Evolutionary conservation across 2,797 vertebrate genomes (phyloP), one percentile per base, ranked within the genome.

Genomic region (Nothura maculosa): DNA sequence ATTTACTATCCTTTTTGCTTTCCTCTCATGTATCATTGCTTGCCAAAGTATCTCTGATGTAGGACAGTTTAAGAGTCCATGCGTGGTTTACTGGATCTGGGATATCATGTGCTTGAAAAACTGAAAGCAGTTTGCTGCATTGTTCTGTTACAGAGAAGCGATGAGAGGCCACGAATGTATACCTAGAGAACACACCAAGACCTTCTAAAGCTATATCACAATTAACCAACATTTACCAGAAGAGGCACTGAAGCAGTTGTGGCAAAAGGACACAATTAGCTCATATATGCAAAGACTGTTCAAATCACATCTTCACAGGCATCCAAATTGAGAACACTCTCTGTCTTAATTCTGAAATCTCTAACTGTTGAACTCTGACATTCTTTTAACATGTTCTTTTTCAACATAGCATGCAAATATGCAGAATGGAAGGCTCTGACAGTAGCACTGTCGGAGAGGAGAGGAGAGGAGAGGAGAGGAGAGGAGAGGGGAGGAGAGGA

Each of bases 351-450:
- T 91, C 43, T 94, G 61, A 91, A 81, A 77, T 91, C 58, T 17
- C 42, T 87, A 78, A 64, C 47, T 93, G 93, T 60, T n/a, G 73
- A 94, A 95, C 87, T 94, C 74, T 89, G 92, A 68, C 68, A 92
- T 82, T 69, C 27, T 85, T 95, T 87, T 74, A 87, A 82, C 64
- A 89, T 55, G 74, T 12, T 73, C 92, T 93, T 93, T 93, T 91
- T 85, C 76, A 77, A 61, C 64, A 61, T 17, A 77, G 22, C 2
- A 0, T 57, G 50, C 78, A 94, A 88, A 90, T 78, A 84, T 81
- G 72, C 72, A 93, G 84, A 93, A 89, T 80, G 84, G 64, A n/a
- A 38, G 69, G 58, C 89, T 94, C 79, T 72, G 48, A 34, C 43
- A 68, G 36, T 38, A 87, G 67, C n/a, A 55, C 14, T 6, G 74